Evolutionary conservation across 92 coral and sea anemone species (phyloP), one percentile per base, ranked within the genome.

Genomic region (Palythoa heliodiscus): DNA sequence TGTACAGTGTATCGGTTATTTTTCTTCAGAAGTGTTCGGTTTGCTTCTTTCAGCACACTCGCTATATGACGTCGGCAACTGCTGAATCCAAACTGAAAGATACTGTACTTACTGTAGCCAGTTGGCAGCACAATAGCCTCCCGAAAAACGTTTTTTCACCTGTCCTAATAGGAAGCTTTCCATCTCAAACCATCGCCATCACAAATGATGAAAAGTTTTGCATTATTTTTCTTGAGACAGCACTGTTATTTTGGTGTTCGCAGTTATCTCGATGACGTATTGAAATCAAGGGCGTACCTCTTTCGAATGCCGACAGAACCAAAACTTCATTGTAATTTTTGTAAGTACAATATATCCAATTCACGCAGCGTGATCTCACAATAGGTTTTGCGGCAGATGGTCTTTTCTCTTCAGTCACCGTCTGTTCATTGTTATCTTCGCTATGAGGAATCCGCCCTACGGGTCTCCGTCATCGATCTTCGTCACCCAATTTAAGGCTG

Each of bases 281-380:
- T 70, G 73, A 70, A n/a, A 67, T 40, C 73, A 29, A 25, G 29
- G 43, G 47, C 47, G 16, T 25, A 22, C 9, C 73, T 29, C 40
- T 43, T 70, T 70, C 73, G 15, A 70, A 9, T 70, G 40, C 43
- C 35, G 73, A 70, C 47, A 25, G 73, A 70, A 24, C 73, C 47
- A 70, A 70, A 11, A 16, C 73, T n/a, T n/a, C n/a, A n/a, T n/a
- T n/a, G n/a, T n/a, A n/a, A n/a, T n/a, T n/a, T n/a, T n/a, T n/a
- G n/a, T n/a, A n/a, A n/a, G n/a, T n/a, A n/a, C n/a, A n/a, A n/a
- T 22, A 70, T 25, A 70, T 29, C 35, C 47, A 7, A 25, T 25
- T 11, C 50, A 70, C 70, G 17, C 70, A 66, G 70, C 70, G 48
- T 8, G 17, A 10, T 10, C 15, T 25, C 9, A 20, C 47, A 24